phyloP scores from a whole-genome alignment of 2,797 vertebrate genomes.

The Gymnocypris eckloni region DNA sequence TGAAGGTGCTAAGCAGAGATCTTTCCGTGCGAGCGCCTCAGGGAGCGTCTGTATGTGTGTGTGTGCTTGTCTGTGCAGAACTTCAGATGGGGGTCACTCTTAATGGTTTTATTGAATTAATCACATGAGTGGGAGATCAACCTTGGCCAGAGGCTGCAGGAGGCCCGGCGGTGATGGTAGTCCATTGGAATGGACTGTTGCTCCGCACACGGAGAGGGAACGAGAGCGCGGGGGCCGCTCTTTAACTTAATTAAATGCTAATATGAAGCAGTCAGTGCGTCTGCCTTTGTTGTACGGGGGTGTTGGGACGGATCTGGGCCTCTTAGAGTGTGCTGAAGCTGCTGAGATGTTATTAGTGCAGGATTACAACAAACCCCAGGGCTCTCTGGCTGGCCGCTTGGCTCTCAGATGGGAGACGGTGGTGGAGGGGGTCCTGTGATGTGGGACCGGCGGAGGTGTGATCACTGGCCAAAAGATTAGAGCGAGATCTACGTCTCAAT shows the following conservation, averaged over 20 bases:
- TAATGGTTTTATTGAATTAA: slow-evolving; percentile 80
- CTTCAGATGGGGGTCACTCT: slow-evolving; percentile 55
- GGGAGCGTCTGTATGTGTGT: slow-evolving; percentile 27
- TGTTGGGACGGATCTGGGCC: slow-evolving; percentile 58
- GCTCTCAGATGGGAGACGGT: slow-evolving; percentile 41
- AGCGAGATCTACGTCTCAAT: slow-evolving; percentile 65
- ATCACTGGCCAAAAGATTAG: slow-evolving; percentile 76
- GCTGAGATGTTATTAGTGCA: slow-evolving; percentile 63
- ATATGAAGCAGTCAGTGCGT: slow-evolving; percentile 79
- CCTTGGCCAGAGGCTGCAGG: slow-evolving; percentile 67
- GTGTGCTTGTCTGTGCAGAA: slow-evolving; percentile 29
- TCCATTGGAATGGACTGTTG: slow-evolving; percentile 71
- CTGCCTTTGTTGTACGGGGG: slow-evolving; percentile 64
- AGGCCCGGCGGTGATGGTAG: slow-evolving; percentile 63
- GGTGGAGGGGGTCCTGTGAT: slow-evolving; percentile 40
- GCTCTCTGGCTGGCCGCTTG: slow-evolving; percentile 24
- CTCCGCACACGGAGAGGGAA: slow-evolving; percentile 58
- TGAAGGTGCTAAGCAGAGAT: slow-evolving; percentile 74
- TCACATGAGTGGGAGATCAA: slow-evolving; percentile 71
- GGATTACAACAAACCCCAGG: slow-evolving; percentile 69
- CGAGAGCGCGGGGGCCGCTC: slow-evolving; percentile 55
- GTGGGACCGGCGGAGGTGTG: slow-evolving; percentile 69
- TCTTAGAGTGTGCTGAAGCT: slow-evolving; percentile 56
- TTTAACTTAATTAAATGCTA: slow-evolving; percentile 84
- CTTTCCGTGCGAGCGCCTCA: slow-evolving; percentile 66